phyloP scores from a whole-genome alignment of 2,888 invertebrate genomes.

The Pomacea canaliculata region DNA sequence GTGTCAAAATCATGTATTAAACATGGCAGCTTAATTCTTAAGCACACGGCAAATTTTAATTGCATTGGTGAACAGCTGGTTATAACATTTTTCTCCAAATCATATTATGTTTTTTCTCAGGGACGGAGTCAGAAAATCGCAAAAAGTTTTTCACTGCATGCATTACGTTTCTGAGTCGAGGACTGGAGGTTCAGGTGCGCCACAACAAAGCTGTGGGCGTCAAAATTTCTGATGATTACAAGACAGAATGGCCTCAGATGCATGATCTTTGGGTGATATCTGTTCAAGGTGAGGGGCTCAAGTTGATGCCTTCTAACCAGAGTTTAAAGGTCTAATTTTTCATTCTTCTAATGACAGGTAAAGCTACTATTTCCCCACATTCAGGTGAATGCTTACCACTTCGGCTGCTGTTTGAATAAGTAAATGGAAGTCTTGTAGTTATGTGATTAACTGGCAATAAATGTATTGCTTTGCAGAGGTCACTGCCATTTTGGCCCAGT shows the following conservation, averaged over 20 bases:
- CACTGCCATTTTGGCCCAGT: background rate
- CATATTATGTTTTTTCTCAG: background rate
- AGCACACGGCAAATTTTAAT: background rate
- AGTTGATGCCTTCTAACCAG: too few species aligned
- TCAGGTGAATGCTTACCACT: too few species aligned
- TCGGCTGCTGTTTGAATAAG: too few species aligned
- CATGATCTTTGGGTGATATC: background rate
- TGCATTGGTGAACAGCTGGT: background rate
- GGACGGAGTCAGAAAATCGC: background rate
- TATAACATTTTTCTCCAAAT: background rate
- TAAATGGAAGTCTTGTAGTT: too few species aligned
- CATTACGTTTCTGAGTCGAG: background rate
- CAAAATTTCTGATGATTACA: background rate
- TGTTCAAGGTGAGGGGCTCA: background rate
- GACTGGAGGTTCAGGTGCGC: background rate
- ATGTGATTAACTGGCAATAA: too few species aligned
- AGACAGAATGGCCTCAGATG: constrained; percentile 3
- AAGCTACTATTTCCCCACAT: too few species aligned
- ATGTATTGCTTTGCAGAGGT: background rate
- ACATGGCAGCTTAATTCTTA: too few species aligned
- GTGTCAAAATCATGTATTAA: too few species aligned
- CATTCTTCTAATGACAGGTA: too few species aligned
- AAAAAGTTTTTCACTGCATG: constrained; percentile 5
- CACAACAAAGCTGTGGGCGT: background rate
- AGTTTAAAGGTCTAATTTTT: too few species aligned